Evolutionary conservation across 2,797 vertebrate genomes (phyloP).

Genomic region (Hypotaenidia philippensis): DNA sequence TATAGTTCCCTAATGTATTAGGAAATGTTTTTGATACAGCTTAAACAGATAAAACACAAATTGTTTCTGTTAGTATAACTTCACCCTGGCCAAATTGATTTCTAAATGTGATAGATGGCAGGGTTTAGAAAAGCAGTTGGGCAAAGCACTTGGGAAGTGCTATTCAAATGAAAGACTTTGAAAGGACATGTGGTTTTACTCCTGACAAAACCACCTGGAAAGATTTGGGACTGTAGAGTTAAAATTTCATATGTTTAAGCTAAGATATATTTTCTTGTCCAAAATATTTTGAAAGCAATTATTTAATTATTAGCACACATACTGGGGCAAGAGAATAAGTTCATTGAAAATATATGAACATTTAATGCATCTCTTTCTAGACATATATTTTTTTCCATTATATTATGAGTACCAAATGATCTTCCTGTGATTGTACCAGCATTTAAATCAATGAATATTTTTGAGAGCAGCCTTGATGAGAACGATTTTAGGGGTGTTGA

Average conservation of each 20-base stretch:
- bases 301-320: background rate
- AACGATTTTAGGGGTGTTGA: too few species aligned
- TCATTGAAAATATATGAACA: background rate
- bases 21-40: slow-evolving; percentile 12
- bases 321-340: background rate
- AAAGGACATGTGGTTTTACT: background rate
- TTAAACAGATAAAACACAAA: slow-evolving; percentile 11
- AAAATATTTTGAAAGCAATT: background rate
- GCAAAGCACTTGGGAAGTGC: background rate
- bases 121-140: background rate
- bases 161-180: background rate
- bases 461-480: too few species aligned
- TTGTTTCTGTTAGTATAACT: background rate
- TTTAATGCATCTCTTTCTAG: background rate
- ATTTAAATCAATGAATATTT: background rate
- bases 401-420: background rate
- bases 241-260: background rate
- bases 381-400: background rate
- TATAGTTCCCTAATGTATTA: background rate
- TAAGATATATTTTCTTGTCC: background rate
- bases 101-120: background rate
- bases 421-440: background rate
- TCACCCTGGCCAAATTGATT: background rate
- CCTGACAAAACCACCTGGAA: background rate
- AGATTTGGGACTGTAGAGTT: background rate